These are phyloP conservation scores for Gobio gobio DNA, from an alignment of 2,113 vertebrate genomes.

Conservation along the genomic window DNA sequence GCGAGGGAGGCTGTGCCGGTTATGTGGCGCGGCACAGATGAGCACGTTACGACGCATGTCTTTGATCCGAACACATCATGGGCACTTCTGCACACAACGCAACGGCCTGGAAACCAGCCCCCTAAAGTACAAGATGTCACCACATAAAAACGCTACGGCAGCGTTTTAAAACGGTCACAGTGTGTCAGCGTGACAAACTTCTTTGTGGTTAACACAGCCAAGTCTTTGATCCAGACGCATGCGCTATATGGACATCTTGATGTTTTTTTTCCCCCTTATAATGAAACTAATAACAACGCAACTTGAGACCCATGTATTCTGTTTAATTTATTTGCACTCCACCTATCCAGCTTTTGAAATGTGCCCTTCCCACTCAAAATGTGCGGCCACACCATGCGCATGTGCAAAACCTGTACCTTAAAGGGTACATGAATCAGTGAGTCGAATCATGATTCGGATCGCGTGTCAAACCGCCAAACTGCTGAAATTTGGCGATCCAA, in stretches of 20 bases:
- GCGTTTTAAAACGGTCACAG: background rate
- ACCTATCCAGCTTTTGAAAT: no score
- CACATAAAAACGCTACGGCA: background rate
- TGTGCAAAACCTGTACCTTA: no score
- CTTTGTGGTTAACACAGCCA: background rate
- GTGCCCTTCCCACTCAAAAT: no score
- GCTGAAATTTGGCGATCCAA: no score
- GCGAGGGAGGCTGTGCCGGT: background rate
- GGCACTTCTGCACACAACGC: background rate
- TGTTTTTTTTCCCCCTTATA: background rate
- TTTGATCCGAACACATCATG: slow-evolving; percentile 45
- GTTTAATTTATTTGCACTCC: no score
- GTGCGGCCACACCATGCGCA: no score
- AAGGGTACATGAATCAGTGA: no score
- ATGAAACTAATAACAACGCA: no score
- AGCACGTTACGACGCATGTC: background rate
- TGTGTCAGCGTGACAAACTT: background rate
- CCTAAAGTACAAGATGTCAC: background rate
- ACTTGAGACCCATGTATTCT: no score
- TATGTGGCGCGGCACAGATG: background rate
- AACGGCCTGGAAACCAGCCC: background rate
- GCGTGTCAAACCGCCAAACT: no score
- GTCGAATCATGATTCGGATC: no score
- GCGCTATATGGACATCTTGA: background rate
- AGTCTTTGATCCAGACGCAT: background rate